Evolutionary conservation across 2,113 vertebrate genomes (phyloP), one percentile per base, ranked within the genome.

Genomic region (Alligator mississippiensis): DNA sequence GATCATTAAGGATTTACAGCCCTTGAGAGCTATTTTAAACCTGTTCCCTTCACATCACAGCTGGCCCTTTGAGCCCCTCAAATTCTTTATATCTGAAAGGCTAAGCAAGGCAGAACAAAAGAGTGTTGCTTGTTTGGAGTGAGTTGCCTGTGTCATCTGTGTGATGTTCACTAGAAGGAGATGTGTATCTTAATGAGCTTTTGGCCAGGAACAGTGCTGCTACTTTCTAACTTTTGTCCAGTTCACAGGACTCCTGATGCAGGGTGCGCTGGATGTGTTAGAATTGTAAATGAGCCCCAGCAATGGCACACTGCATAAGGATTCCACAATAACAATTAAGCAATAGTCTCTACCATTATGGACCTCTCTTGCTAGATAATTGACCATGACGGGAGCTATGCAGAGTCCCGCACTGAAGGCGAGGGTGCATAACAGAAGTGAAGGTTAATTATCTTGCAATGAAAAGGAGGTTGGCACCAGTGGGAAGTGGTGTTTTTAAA

Each of bases 1-100:
- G 87, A 97, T 97, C 96, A 97, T 98, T 97, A 97, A 97, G 97
- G 93, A 90, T 97, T 97, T 97, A 95, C 89, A 90, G 95, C 95
- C 82, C 79, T 66, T 82, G 84, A 90, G 90, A 98, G 87, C 93
- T 97, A 92, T 97, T 97, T 98, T 96, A 97, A 97, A 95, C 79
- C 97, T 97, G 74, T 85, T 96, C 93, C 89, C 96, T 97, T 85
- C 87, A 82, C 95, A 93, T 97, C 94, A 95, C 92, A 96, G 93
- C 95, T 98, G 95, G 92, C 82, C 93, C 91, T 95, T 97, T 94
- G 93, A 97, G 93, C 83, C 60, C 89, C 91, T 95, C 77, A 62
- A 86, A 96, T 95, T 96, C 89, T 96, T 97, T 97, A 87, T 95
- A 96, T 90, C 94, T 58, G 92, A 96, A 94, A 98, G 96, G 76